Evolutionary conservation across 2,888 invertebrate species (phyloP).

Genomic region (Lutraria lutraria): DNA sequence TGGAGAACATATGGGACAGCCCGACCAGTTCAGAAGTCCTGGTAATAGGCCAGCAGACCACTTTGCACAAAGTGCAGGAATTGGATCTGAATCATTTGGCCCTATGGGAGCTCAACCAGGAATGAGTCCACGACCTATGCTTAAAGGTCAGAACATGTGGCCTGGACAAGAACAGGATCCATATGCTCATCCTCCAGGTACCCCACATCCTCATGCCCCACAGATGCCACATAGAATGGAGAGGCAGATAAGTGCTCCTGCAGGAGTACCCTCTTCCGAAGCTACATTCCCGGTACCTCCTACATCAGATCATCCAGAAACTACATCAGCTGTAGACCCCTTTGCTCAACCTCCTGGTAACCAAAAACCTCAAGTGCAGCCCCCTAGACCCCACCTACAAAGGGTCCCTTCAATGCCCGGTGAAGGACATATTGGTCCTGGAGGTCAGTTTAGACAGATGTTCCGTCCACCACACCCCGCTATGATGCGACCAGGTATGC

Average conservation of each 20-base stretch:
- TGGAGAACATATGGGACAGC: slow-evolving; percentile 49
- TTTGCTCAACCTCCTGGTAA: slow-evolving; percentile 84
- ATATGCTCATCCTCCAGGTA: slow-evolving; percentile 56
- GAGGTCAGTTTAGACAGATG: slow-evolving; percentile 66
- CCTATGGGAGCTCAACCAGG: slow-evolving; percentile 59
- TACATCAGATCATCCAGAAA: slow-evolving; percentile 37
- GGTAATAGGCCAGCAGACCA: slow-evolving; percentile 48
- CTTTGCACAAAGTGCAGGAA: slow-evolving; percentile 54
- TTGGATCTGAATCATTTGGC: slow-evolving; percentile 51
- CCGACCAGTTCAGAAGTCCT: slow-evolving; percentile 64
- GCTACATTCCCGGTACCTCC: slow-evolving; percentile 41
- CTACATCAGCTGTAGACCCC: slow-evolving; percentile 84
- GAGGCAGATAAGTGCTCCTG: slow-evolving; percentile 59
- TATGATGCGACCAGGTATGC: slow-evolving; percentile 52
- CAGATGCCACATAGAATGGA: slow-evolving; percentile 47
- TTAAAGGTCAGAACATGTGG: slow-evolving; percentile 55
- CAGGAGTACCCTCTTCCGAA: slow-evolving; percentile 24
- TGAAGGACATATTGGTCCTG: slow-evolving; percentile 55
- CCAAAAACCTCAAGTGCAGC: slow-evolving; percentile 5
- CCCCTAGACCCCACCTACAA: slow-evolving; percentile 32
- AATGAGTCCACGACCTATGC: slow-evolving; percentile 56
- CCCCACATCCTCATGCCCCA: slow-evolving; percentile 44
- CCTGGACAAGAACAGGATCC: slow-evolving; percentile 57
- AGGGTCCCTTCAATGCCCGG: slow-evolving; percentile 27
- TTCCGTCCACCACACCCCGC: slow-evolving; percentile 63